phyloP scores from a whole-genome alignment of 2,797 vertebrate species.

The Cyclura pinguis region DNA sequence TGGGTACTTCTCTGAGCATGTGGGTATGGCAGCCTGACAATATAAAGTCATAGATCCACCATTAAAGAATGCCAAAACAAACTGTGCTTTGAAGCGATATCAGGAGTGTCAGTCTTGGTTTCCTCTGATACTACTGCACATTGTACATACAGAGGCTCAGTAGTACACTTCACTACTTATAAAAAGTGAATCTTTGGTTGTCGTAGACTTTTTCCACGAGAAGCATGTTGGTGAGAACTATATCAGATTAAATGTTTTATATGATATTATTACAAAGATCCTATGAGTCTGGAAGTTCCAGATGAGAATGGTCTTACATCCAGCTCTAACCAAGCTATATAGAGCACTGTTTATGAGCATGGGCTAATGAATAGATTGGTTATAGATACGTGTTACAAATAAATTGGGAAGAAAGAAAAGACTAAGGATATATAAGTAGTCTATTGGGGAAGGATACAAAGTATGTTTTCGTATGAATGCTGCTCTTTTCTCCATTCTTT shows the following conservation, averaged over 20 bases:
- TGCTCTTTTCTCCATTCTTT: neutral
- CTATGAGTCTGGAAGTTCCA: neutral
- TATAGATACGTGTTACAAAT: neutral
- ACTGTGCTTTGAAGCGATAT: slow-evolving; percentile 61
- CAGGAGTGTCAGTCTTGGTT: slow-evolving; percentile 57
- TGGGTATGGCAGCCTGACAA: slow-evolving; percentile 75
- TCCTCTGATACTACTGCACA: slow-evolving; percentile 48
- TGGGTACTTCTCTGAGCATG: slow-evolving; percentile 62
- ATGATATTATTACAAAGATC: neutral
- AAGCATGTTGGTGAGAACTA: slow-evolving; percentile 2
- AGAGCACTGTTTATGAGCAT: neutral
- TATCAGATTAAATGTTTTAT: neutral
- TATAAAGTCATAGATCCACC: slow-evolving; percentile 67
- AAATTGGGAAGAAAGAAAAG: slow-evolving; percentile 4
- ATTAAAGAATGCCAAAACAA: slow-evolving; percentile 69
- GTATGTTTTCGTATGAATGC: neutral
- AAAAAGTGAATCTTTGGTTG: slow-evolving; percentile 39
- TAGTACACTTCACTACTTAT: slow-evolving; percentile 35
- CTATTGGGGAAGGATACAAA: neutral
- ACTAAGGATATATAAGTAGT: neutral
- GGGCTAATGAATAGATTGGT: neutral
- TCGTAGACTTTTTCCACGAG: slow-evolving; percentile 30
- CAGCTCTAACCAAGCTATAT: neutral
- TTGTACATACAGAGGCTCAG: slow-evolving; percentile 23
- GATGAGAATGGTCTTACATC: neutral